Evolutionary conservation across 2,113 vertebrate species (phyloP), one percentile per base, ranked within the genome.

Genomic region (Takifugu flavidus): DNA sequence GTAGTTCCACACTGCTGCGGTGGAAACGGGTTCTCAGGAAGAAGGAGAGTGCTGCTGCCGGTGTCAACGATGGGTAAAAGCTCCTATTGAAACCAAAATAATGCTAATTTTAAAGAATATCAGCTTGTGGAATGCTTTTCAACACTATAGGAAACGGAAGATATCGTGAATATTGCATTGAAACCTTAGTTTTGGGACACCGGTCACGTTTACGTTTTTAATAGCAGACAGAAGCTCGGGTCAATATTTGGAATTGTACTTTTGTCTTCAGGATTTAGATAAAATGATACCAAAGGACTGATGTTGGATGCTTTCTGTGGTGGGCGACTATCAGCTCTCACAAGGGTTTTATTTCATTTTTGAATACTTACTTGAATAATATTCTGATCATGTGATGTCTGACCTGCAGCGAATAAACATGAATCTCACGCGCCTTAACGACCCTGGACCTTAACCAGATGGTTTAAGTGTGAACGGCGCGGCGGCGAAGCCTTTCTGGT

Each of bases 341-440:
- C 69, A 39, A 47, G 45, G 42, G 52, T 52, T 72, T 50, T 61
- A 47, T 44, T 47, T 61, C 6, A 76, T 61, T 61, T 72, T 62
- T 74, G 70, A 69, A 71, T 65, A 70, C 83, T 77, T 62, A 86
- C 78, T 83, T 85, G 79, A 85, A 86, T 71, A 68, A 84, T 46
- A 61, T 61, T 10, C 6, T 3, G 80, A 82, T 82, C 63, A 56
- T 11, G 34, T 39, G 34, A 39, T 10, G 86, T 61, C 13, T 8
- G 79, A 80, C 84, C 74, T 74, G 86, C 64, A 25, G 25, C 56
- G 49, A 31, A 25, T 56, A 65, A 63, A 15, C 4, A 11, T 27
- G 28, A 34, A 1, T 15, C 55, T 20, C 42, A 49, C 7, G 34
- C 7, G 34, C 34, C 29, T 1, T 31, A 31, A 4, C 5, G 29